These are phyloP conservation scores for Corvus moneduloides DNA, from an alignment of 2,113 vertebrate genomes.

Conservation along the genomic window DNA sequence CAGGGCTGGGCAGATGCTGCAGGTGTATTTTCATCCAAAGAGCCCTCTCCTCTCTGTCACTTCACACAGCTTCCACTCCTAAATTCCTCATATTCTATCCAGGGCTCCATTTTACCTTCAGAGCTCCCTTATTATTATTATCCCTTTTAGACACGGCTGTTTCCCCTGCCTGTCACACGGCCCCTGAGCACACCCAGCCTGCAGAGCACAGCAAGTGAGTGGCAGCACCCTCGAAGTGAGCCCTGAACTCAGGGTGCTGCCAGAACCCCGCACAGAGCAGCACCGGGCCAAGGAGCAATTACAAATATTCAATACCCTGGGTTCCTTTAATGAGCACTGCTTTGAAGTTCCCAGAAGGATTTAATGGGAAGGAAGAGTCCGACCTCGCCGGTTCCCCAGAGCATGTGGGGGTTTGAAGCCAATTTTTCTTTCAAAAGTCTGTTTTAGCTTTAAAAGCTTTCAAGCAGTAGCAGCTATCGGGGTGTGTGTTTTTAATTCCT, in stretches of 20 bases:
- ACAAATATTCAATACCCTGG: not conserved
- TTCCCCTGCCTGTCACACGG: not conserved
- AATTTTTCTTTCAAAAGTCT: not conserved
- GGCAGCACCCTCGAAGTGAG: not conserved
- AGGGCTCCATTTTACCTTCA: not conserved
- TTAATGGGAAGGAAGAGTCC: not conserved
- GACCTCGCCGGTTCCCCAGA: not conserved
- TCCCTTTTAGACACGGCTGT: not conserved
- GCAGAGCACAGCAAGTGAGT: not conserved
- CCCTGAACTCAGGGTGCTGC: not conserved
- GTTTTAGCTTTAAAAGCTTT: not conserved
- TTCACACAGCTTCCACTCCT: not conserved
- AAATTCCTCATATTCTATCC: not conserved
- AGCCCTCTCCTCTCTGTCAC: not conserved
- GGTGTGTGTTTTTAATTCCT: not conserved
- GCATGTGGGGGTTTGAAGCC: not conserved
- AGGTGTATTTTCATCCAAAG: not conserved
- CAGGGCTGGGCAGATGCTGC: not conserved
- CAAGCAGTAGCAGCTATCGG: not conserved
- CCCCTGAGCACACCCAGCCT: not conserved
- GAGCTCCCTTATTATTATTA: not conserved
- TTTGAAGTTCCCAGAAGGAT: constrained; percentile 28
- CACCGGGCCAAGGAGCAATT: not conserved
- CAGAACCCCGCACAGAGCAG: not conserved
- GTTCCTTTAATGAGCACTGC: not conserved